Base-by-base conservation (phyloP, 2,797 vertebrate genomes). In the Trematomus bernacchii region DNA sequence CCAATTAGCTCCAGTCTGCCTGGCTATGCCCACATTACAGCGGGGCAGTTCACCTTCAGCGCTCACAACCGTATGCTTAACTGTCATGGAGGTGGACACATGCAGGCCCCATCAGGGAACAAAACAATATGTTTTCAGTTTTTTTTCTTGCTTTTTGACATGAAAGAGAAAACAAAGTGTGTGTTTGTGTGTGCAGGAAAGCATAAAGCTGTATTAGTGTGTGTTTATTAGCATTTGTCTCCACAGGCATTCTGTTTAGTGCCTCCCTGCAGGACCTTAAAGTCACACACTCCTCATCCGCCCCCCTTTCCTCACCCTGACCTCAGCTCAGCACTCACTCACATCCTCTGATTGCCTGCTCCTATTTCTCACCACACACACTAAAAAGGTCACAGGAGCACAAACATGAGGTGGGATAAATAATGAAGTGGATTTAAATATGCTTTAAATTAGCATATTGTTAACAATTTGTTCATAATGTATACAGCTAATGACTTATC, bases 1-100 rank as follows among this genome's bases (percentile, higher is more conserved):
- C 76, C 81, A 87, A 81, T 85, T 90, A 87, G 77, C 76, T 76
- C 76, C 77, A 77, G 73, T 77, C 66, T 79, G 73, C 46, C 73
- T 75, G 66, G 54, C 66, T 44, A 12, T 71, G 53, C 47, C 85
- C 57, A 37, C 33, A 33, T 76, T 79, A 76, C 68, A 83, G 64
- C 62, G 7, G 33, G 67, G 5, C 54, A 53, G 44, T 81, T 86
- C 77, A 85, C 73, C 69, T 85, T 86, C 77, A 70, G 62, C 12
- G 1, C 58, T 66, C 69, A 74, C 66, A 65, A 43, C 79, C 58
- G 21, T 48, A 10, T 14, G 52, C 7, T 37, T 19, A 62, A 71
- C 60, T 82, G 73, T 79, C 66, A 76, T 64, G 63, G 16, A 66
- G 21, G 58, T 69, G 63, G 60, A 77, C 60, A 43, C 51, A 55